phyloP scores from a whole-genome alignment of 2,888 invertebrate species.

The Autographa gamma region DNA sequence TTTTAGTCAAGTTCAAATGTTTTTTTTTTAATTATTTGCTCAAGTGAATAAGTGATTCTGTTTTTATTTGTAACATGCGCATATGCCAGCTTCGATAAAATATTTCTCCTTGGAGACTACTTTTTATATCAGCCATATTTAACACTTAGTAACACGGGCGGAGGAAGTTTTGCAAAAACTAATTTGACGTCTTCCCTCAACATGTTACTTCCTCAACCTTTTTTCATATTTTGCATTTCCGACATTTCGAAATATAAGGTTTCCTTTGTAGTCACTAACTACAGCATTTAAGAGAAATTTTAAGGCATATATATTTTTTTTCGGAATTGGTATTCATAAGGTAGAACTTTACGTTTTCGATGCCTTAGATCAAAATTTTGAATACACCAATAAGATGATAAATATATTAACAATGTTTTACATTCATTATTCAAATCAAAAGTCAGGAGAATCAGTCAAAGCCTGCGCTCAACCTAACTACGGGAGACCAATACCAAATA shows the following conservation, averaged over 20 bases:
- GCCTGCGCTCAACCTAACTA: too few relatives aligned
- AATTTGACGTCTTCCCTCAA: slow-evolving; percentile 15
- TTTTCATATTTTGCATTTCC: slow-evolving; percentile 16
- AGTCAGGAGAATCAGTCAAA: too few relatives aligned
- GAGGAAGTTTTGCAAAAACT: slow-evolving; percentile 20
- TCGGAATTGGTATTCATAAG: too few relatives aligned
- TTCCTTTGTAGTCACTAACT: not conserved
- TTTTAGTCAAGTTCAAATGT: not conserved
- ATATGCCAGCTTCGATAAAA: slow-evolving; percentile 3
- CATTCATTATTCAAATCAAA: too few relatives aligned
- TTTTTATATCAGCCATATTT: not conserved
- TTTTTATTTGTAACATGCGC: not conserved
- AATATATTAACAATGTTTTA: too few relatives aligned
- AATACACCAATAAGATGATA: too few relatives aligned
- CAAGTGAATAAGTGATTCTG: not conserved
- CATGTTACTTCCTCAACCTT: slow-evolving; percentile 2
- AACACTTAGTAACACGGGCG: not conserved
- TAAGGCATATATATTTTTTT: too few relatives aligned
- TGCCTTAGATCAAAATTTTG: too few relatives aligned
- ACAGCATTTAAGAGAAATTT: not conserved
- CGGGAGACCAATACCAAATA: too few relatives aligned
- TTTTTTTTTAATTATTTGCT: not conserved
- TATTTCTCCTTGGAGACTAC: slow-evolving; percentile 14
- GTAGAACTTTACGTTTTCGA: too few relatives aligned
- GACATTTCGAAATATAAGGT: not conserved